phyloP scores from a whole-genome alignment of 2,113 vertebrate genomes.

The Pseudolaguvia tuberculata region DNA sequence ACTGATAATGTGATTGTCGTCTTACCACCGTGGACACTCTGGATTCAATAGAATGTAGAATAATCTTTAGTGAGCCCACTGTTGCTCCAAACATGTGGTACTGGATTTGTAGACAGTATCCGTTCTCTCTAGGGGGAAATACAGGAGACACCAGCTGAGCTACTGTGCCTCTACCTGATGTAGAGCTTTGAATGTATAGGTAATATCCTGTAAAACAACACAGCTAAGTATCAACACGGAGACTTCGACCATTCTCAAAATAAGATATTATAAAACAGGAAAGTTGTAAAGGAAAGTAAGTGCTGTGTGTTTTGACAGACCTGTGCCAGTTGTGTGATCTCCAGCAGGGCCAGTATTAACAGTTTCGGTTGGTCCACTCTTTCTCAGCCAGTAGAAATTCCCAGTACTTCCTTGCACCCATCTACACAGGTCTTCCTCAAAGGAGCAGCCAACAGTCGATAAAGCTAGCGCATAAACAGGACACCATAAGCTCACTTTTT shows the following conservation, averaged over 20 bases:
- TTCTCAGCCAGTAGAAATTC: conserved; percentile 59
- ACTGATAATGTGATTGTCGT: conserved; percentile 10
- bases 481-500: background rate
- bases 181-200: conserved; percentile 63
- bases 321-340: conserved; percentile 65
- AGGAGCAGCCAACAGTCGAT: conserved; percentile 55
- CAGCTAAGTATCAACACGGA: background rate
- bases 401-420: conserved; percentile 65
- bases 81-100: conserved; percentile 71
- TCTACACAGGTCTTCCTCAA: conserved; percentile 62
- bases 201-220: conserved; percentile 62
- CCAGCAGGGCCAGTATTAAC: conserved; percentile 65
- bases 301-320: conserved; percentile 45
- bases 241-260: background rate
- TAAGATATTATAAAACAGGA: too few relatives aligned
- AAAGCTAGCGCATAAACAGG: conserved; percentile 48
- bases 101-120: conserved; percentile 68
- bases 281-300: background rate
- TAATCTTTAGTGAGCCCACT: conserved; percentile 60
- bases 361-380: conserved; percentile 57
- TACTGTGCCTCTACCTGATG: conserved; percentile 38
- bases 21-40: conserved; percentile 57
- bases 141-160: conserved; percentile 64
- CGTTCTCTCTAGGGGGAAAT: conserved; percentile 59
- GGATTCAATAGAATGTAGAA: conserved; percentile 53